phyloP scores from a whole-genome alignment of 2,888 invertebrate genomes.

The Lasioglossum leucozonium region DNA sequence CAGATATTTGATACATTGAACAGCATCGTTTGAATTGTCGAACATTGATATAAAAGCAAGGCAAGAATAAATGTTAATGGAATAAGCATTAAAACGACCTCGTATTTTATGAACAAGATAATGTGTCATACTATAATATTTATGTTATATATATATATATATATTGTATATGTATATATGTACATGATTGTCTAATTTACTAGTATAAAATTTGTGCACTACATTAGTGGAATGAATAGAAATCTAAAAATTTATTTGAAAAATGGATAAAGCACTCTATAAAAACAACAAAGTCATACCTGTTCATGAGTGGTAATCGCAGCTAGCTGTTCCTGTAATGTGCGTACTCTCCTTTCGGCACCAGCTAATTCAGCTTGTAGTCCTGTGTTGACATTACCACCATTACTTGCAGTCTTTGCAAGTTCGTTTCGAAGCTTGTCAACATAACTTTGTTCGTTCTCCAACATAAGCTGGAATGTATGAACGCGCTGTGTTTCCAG shows the following conservation, averaged over 20 bases:
- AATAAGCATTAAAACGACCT: conserved; percentile 50
- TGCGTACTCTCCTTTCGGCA: conserved; percentile 87
- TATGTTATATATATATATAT: conserved; percentile 33
- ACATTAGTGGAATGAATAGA: conserved; percentile 51
- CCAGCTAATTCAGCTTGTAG: conserved; percentile 86
- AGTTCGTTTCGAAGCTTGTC: conserved; percentile 91
- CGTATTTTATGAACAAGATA: conserved; percentile 38
- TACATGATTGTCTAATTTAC: conserved; percentile 41
- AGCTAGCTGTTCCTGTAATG: conserved; percentile 87
- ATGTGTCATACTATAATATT: conserved; percentile 33
- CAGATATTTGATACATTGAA: conserved; percentile 46
- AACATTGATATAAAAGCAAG: conserved; percentile 53
- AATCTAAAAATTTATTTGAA: conserved; percentile 37
- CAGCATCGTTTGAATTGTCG: conserved; percentile 33
- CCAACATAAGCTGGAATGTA: conserved; percentile 95
- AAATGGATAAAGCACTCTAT: conserved; percentile 34
- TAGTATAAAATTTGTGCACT: conserved; percentile 44
- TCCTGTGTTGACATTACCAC: conserved; percentile 81
- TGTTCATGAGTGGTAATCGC: conserved; percentile 80
- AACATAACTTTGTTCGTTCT: conserved; percentile 93
- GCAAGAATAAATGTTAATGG: conserved; percentile 58
- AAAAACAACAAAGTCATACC: conserved; percentile 66
- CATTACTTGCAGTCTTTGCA: conserved; percentile 84
- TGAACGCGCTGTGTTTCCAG: conserved; percentile 93
- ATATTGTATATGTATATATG: conserved; percentile 14